Base-by-base conservation (phyloP, 2,888 invertebrate species). In the Argyresthia goedartella region DNA sequence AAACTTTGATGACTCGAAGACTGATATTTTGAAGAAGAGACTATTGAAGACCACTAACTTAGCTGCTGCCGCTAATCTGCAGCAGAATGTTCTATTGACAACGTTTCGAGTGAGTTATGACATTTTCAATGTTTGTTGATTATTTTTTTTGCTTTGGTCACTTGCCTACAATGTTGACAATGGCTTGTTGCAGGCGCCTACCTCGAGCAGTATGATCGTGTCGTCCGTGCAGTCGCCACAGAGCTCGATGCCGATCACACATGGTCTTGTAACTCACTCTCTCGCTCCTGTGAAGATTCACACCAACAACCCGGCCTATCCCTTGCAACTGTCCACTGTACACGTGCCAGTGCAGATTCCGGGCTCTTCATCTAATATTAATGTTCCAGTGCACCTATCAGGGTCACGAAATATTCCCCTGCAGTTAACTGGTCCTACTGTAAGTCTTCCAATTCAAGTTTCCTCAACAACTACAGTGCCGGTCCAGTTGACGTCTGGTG, bases 1-100 rank as follows among this genome's bases (percentile, higher is more conserved):
- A 85, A 86, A 86, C 77, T 86, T 84, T 81, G 82, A 82, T 61
- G 84, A 78, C 59, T 73, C 81, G 56, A 85, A 81, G 75, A 75
- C 80, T 55, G 86, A 85, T 75, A 85, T 86, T 68, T 78, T 86
- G 67, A 85, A 85, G 81, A 86, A 84, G 73, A 80, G 84, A 76
- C 75, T 86, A 68, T 69, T 86, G 63, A 85, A 84, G 71, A 74
- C 82, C 44, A 65, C 66, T 53, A 78, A 71, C 62, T 65, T 72
- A 57, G 66, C 76, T 57, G 60, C 70, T 11, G 46, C 57, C 68
- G 63, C 59, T 67, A 71, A 67, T 62, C 63, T 75, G 54, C 82
- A 78, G 59, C 80, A 84, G 60, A 84, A 85, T 82, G 85, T 77
- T 63, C 66, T 84, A 60, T 65, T 85, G 68, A 86, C 81, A 71